Base-by-base conservation (phyloP, 2,888 invertebrate species). In the Baccha elongata region DNA sequence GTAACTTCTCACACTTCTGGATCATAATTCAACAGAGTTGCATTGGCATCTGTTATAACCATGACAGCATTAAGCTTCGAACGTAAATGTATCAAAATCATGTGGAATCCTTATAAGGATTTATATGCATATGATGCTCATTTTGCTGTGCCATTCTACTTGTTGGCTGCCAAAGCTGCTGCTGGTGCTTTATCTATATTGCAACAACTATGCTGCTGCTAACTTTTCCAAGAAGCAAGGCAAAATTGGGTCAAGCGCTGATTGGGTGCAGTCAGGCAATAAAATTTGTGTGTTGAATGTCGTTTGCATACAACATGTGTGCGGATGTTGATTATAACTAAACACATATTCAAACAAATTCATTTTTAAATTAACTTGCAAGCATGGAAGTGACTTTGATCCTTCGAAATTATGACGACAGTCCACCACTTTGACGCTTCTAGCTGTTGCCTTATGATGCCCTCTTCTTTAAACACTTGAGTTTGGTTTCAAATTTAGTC, bases 41-140 rank as follows among this genome's bases (percentile, higher is more conserved):
- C 65, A 46, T 50, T 64, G n/a, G n/a, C n/a, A n/a, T n/a, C n/a
- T n/a, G 68, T 55, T 68, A 53, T 74, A 44, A 67, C 53, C 71
- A 80, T 74, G 80, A 71, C 80, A 80, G 68, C 71, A 64, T 75
- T n/a, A n/a, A n/a, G n/a, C n/a, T n/a, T n/a, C n/a, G n/a, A n/a
- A n/a, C n/a, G n/a, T n/a, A n/a, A 75, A 75, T 81, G 81, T 71
- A 75, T 81, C 71, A 75, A 67, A 76, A 81, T 81, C 75, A 15
- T 48, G 21, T 67, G 67, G 75, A 75, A 81, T 81, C 75, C 67
- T 53, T 75, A 60, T 71, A 67, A 75, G 62, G 75, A 81, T 81
- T 71, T 81, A 81, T 81, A 40, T 81, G 65, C 69, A 74, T 69
- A n/a, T 80, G 81, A 76, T 81, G 71, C 65, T 76, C 75, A 75